These are phyloP conservation scores for Pyralis farinalis DNA, from an alignment of 2,888 invertebrate genomes.

Conservation along the genomic window DNA sequence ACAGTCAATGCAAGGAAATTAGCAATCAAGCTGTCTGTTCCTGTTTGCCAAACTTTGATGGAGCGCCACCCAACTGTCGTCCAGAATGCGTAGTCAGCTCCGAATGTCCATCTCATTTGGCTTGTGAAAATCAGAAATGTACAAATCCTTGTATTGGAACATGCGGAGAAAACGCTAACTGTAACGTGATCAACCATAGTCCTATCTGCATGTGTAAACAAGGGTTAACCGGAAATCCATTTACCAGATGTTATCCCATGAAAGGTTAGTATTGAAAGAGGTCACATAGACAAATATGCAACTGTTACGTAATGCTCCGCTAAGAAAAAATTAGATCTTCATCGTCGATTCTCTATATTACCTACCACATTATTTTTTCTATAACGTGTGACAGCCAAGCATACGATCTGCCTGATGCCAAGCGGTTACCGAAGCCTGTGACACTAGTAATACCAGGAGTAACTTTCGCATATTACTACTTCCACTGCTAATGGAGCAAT, in stretches of 20 bases:
- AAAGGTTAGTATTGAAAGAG: slow-evolving; percentile 37
- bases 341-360: no score
- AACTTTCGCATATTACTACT: no score
- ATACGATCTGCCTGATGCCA: no score
- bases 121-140: slow-evolving; percentile 87
- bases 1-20: slow-evolving; percentile 87
- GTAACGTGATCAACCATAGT: slow-evolving; percentile 84
- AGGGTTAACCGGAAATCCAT: slow-evolving; percentile 88
- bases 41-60: slow-evolving; percentile 83
- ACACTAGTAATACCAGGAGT: no score
- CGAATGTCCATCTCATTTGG: slow-evolving; percentile 83
- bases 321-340: no score
- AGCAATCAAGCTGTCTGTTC: slow-evolving; percentile 88
- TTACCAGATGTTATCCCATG: slow-evolving; percentile 85
- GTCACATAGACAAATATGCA: no score
- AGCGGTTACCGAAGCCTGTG: no score
- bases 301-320: no score
- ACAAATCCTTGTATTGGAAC: slow-evolving; percentile 83
- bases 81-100: slow-evolving; percentile 87
- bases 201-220: slow-evolving; percentile 89
- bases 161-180: slow-evolving; percentile 83
- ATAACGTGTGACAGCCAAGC: no score
- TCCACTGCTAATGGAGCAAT: no score
- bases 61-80: slow-evolving; percentile 86
- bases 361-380: no score